Percentiles rank a stretch among this genome's conserved stretches.
phyloP scores from a whole-genome alignment of 2,888 invertebrate species.

The Spatulosminthurus flaviceps region DNA sequence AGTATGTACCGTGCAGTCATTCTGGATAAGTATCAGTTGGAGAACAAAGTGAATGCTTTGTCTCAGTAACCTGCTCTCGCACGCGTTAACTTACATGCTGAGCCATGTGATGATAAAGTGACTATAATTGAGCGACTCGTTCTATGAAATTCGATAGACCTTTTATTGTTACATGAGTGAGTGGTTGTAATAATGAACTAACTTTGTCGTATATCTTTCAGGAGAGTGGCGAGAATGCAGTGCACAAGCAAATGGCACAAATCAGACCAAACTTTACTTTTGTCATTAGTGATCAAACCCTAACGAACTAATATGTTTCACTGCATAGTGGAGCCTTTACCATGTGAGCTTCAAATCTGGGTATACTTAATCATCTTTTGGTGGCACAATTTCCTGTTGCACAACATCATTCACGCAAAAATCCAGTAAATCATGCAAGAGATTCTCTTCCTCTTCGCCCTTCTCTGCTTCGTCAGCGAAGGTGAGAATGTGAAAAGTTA shows the following conservation, averaged over 20 bases:
- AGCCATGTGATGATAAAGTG: slow-evolving; percentile 8
- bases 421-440: slow-evolving; percentile 53
- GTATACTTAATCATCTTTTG: background rate
- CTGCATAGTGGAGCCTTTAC: slow-evolving; percentile 3
- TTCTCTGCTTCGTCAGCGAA: slow-evolving; percentile 59
- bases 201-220: slow-evolving; percentile 29
- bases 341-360: slow-evolving; percentile 34
- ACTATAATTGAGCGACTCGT: slow-evolving; percentile 20
- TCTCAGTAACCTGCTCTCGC: background rate
- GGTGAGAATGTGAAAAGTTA: slow-evolving; percentile 49
- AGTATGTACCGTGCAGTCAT: background rate
- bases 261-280: slow-evolving; percentile 10
- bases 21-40: background rate
- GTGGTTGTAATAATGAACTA: slow-evolving; percentile 14
- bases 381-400: slow-evolving; percentile 9
- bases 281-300: slow-evolving; percentile 1
- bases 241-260: slow-evolving; percentile 14
- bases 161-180: background rate
- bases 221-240: slow-evolving; percentile 5
- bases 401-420: background rate
- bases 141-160: slow-evolving; percentile 23
- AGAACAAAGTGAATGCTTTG: background rate
- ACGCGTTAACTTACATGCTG: background rate
- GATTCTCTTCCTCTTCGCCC: slow-evolving; percentile 52
- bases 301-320: background rate